A percentile compares a stretch with the other conserved stretches of the same genome.
Evolutionary conservation across 2,888 invertebrate genomes (phyloP).

Genomic region (Agrypnus murinus): DNA sequence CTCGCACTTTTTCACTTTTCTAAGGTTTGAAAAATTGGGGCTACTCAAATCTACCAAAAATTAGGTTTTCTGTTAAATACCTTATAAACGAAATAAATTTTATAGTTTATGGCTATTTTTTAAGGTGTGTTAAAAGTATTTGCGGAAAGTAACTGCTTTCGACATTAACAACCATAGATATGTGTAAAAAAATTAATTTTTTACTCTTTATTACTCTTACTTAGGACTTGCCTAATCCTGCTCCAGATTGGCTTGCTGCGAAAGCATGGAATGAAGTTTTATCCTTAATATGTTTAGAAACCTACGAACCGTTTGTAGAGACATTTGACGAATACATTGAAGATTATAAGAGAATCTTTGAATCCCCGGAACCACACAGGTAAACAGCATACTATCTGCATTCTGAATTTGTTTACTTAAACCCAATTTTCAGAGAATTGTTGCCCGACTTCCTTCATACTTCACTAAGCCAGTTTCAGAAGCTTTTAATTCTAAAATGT

Average conservation of each 20-base stretch:
- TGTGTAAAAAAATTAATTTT: no score
- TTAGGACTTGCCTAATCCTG: constrained; percentile 81
- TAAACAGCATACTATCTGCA: constrained; percentile 59
- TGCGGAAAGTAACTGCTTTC: no score
- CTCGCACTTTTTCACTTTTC: no score
- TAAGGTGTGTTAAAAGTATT: no score
- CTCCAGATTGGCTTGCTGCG: constrained; percentile 85
- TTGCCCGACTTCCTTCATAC: constrained; percentile 81
- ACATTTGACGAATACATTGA: constrained; percentile 74
- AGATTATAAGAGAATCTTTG: constrained; percentile 79
- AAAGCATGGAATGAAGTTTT: constrained; percentile 89
- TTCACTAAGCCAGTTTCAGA: constrained; percentile 82
- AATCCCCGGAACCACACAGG: constrained; percentile 80
- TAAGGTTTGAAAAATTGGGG: no score
- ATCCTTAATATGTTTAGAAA: constrained; percentile 79
- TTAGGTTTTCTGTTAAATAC: no score
- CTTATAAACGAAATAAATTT: no score
- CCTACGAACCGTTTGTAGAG: constrained; percentile 77
- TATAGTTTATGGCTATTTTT: no score
- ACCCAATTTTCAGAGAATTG: constrained; percentile 72
- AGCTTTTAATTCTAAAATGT: constrained; percentile 84
- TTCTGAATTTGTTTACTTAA: no score
- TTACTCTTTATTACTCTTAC: no score
- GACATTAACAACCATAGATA: no score
- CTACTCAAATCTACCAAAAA: no score